These are phyloP conservation scores for Phylloscopus trochiloides DNA, from an alignment of 2,113 vertebrate genomes.

Conservation along the genomic window DNA sequence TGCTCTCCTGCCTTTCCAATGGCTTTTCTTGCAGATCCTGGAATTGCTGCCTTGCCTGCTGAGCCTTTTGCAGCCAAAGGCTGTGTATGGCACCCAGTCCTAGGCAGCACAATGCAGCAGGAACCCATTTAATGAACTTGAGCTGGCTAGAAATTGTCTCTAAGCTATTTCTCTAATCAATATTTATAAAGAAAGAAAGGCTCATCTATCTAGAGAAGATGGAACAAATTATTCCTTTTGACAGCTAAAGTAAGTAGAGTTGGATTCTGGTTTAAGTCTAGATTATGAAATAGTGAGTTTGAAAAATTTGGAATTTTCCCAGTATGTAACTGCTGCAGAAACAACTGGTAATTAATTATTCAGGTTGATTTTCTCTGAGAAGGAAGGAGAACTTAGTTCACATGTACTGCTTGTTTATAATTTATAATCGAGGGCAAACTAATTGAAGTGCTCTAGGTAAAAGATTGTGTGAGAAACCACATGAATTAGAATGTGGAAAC, in stretches of 20 bases:
- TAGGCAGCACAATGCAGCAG: not conserved
- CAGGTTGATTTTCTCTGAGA: not conserved
- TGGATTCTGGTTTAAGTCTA: not conserved
- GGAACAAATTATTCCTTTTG: not conserved
- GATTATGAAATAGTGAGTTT: not conserved
- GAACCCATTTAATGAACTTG: not conserved
- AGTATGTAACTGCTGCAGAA: not conserved
- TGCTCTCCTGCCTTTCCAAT: not conserved
- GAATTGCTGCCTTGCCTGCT: not conserved
- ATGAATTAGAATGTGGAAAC: not conserved
- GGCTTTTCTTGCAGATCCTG: not conserved
- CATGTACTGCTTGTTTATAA: not conserved
- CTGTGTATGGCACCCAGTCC: not conserved
- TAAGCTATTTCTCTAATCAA: not conserved
- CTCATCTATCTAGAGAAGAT: not conserved
- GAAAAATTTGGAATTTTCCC: not conserved
- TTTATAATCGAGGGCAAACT: not conserved
- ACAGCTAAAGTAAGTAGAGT: not conserved
- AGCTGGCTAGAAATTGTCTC: not conserved
- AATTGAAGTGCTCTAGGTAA: not conserved
- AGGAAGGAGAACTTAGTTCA: not conserved
- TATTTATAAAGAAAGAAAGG: not conserved
- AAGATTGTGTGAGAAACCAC: fast-evolving
- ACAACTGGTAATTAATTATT: not conserved
- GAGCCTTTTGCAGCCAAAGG: not conserved